These are phyloP conservation scores for Mongoloraphidia duomilia DNA, from an alignment of 2,888 invertebrate species.

Conservation along the genomic window DNA sequence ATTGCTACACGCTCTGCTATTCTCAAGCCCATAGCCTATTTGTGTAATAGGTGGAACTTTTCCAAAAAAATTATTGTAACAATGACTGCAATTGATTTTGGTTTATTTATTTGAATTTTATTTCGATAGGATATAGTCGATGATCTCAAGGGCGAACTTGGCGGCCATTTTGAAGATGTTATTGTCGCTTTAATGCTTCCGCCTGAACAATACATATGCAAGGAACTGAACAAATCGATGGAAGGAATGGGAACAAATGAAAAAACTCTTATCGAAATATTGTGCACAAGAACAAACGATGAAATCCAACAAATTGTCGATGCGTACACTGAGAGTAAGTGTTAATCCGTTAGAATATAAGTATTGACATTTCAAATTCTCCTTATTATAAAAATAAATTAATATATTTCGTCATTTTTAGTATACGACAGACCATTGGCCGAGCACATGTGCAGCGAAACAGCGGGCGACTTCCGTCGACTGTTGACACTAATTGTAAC, in stretches of 20 bases:
- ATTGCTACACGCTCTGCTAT: too few relatives aligned
- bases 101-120: too few relatives aligned
- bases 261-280: conserved; percentile 56
- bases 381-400: too few relatives aligned
- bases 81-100: too few relatives aligned
- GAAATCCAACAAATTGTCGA: conserved; percentile 47
- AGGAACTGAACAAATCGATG: conserved; percentile 59
- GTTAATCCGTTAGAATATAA: background rate
- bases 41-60: too few relatives aligned
- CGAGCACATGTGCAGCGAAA: conserved; percentile 62
- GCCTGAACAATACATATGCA: conserved; percentile 54
- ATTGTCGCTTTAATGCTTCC: conserved; percentile 55
- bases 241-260: conserved; percentile 63
- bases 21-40: too few relatives aligned
- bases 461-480: conserved; percentile 62
- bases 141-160: conserved; percentile 57
- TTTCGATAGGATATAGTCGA: conserved; percentile 42
- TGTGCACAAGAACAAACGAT: conserved; percentile 53
- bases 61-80: too few relatives aligned
- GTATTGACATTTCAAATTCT: background rate
- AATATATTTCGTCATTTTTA: conserved; percentile 21
- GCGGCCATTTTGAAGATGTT: conserved; percentile 62
- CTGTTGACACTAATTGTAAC: conserved; percentile 58
- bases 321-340: conserved; percentile 46
- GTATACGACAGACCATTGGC: conserved; percentile 55